phyloP scores from a whole-genome alignment of 2,888 invertebrate species.

The Pterobdella sp. region DNA sequence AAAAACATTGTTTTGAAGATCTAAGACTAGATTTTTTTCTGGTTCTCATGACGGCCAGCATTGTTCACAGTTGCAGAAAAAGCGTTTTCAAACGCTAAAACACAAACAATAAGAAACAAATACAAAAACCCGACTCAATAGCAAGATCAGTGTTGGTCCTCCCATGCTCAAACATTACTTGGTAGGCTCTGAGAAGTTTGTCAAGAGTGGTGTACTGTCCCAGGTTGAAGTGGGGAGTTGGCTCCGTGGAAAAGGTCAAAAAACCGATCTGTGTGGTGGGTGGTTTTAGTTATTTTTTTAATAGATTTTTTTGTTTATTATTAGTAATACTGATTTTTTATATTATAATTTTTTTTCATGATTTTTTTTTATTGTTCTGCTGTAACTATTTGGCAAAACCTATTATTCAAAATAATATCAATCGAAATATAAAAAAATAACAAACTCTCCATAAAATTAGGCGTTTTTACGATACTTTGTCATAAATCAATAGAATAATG shows the following conservation, averaged over 20 bases:
- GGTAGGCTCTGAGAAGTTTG: conserved; percentile 40
- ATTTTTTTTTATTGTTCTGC: neutral
- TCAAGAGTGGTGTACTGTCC: conserved; percentile 39
- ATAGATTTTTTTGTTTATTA: conserved; percentile 19
- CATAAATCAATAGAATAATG: too few species aligned
- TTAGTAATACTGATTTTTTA: too few species aligned
- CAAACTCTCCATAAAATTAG: too few species aligned
- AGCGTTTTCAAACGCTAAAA: too few species aligned
- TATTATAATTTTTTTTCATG: neutral
- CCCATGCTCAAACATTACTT: conserved; percentile 22
- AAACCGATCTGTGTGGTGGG: conserved; percentile 31
- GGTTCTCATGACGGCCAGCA: too few species aligned
- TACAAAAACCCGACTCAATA: neutral
- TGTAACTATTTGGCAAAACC: neutral
- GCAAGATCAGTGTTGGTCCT: conserved; percentile 25
- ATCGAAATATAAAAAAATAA: neutral
- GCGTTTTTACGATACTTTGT: too few species aligned
- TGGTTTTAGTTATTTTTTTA: neutral
- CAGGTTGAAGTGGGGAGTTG: conserved; percentile 42
- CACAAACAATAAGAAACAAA: too few species aligned
- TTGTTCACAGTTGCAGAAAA: too few species aligned
- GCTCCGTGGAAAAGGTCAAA: conserved; percentile 32
- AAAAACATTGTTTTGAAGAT: too few species aligned
- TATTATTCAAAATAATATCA: neutral
- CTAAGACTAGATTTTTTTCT: too few species aligned